These are phyloP conservation scores for Mantis religiosa DNA, from an alignment of 2,888 invertebrate genomes.

Conservation along the genomic window DNA sequence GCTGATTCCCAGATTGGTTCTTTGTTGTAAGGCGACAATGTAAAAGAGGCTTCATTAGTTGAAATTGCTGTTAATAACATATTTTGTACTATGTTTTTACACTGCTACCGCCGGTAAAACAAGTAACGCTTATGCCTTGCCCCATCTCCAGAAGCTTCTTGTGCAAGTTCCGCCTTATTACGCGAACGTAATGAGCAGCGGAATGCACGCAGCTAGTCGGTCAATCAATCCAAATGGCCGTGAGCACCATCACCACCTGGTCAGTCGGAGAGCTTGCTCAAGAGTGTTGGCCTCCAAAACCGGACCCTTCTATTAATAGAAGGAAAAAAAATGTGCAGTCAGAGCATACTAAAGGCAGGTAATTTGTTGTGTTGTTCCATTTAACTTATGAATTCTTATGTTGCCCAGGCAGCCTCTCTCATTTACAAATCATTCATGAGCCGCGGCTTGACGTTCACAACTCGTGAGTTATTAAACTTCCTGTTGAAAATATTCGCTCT, in stretches of 20 bases:
- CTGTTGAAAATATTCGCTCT: not conserved
- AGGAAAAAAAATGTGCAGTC: not conserved
- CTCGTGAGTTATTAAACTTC: not conserved
- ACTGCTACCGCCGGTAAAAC: no score
- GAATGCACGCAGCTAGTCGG: not conserved
- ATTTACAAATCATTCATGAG: not conserved
- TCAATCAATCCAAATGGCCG: not conserved
- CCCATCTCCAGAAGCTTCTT: no score
- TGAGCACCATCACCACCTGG: not conserved
- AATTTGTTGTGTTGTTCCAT: not conserved
- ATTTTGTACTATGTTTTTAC: no score
- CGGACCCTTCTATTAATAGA: conserved; percentile 27
- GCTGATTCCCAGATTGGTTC: no score
- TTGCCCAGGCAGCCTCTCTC: not conserved
- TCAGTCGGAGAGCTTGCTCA: not conserved
- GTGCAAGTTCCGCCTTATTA: not conserved
- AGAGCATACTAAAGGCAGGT: not conserved
- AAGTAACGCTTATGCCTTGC: no score
- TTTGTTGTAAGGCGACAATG: no score
- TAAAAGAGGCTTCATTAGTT: no score
- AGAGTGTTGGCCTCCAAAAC: conserved; percentile 28
- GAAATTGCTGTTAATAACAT: no score
- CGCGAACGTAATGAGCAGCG: not conserved
- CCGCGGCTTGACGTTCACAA: not conserved
- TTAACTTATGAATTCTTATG: not conserved